Evolutionary conservation across 2,888 invertebrate species (phyloP), one percentile per base, ranked within the genome.

Genomic region (Lordiphosa andalusiaca): DNA sequence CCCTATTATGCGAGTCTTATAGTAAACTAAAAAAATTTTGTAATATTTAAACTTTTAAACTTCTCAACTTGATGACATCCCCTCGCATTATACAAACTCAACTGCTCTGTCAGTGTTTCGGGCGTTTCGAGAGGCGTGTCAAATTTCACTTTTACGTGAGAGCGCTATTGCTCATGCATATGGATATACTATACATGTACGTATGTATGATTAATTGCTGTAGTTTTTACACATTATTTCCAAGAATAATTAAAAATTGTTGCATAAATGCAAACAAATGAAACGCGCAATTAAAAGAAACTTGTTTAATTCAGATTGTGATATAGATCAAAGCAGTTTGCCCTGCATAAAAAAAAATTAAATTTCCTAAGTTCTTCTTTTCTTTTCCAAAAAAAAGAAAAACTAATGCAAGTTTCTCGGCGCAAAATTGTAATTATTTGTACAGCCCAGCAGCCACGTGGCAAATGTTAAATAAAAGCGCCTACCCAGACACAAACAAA

Each of bases 341-440:
- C 19, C 19, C 19, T 4, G 19, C 3, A 4, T 19, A 19, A 19
- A 2, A 19, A 19, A 2, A 19, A 19, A 19, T 19, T 19, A 2
- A 19, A 19, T 2, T 19, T 19, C 4, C 3, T 19, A 3, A 0
- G 19, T 3, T 19, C 4, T 39, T 4, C 4, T 23, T n/a, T 19
- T 6, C 9, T 30, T 9, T 30, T 30, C n/a, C n/a, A n/a, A n/a
- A n/a, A n/a, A n/a, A n/a, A n/a, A n/a, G n/a, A 30, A 30, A 30
- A 30, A 30, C 4, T 7, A 7, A 30, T 30, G 9, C 30, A 30
- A 30, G 0, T 30, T 30, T 30, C 30, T 30, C 30, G 10, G 30
- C 30, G 9, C 57, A 40, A 52, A 63, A 46, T 59, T 73, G 67
- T 80, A 76, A 74, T 74, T 74, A 76, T 56, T 67, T 53, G 47